These are phyloP conservation scores for Petaurus breviceps DNA, from an alignment of 2,113 vertebrate genomes.

Conservation along the genomic window DNA sequence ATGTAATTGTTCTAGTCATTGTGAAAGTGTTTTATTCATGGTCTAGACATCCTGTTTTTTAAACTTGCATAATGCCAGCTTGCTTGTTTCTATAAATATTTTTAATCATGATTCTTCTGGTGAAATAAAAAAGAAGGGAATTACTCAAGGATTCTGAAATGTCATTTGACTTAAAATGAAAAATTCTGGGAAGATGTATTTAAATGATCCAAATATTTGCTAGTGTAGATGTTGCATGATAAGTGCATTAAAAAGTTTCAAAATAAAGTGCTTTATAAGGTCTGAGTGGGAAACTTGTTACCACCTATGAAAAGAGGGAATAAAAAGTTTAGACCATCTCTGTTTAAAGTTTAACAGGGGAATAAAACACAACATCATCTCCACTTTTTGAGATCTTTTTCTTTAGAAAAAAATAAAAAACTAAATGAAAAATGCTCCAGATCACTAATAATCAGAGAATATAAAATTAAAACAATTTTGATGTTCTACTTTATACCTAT, in stretches of 20 bases:
- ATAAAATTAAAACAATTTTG: not conserved
- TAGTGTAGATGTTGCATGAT: not conserved
- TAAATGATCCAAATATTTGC: conserved; percentile 10
- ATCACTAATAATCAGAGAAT: not conserved
- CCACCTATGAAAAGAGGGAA: not conserved
- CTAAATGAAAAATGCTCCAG: not conserved
- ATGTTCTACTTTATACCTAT: not conserved
- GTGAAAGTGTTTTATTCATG: conserved; percentile 33
- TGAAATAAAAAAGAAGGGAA: conserved; percentile 34
- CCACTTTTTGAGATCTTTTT: not conserved
- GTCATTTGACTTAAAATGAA: not conserved
- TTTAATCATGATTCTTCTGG: conserved; percentile 41
- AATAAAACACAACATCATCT: not conserved
- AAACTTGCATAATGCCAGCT: conserved; percentile 4
- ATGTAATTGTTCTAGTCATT: conserved; percentile 51
- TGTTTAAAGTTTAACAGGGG: not conserved
- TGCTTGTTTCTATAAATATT: conserved; percentile 54
- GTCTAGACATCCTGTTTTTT: conserved; percentile 56
- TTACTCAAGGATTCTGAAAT: not conserved
- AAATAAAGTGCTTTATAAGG: not conserved
- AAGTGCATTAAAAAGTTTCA: not conserved
- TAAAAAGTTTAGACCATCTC: not conserved
- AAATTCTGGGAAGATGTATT: not conserved
- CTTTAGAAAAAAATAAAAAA: not conserved
- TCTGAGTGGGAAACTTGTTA: not conserved